A percentile compares a stretch with the other conserved stretches of the same genome.
Evolutionary conservation across 2,113 vertebrate genomes (phyloP).

Genomic region (western clawed frog (Xenopus tropicalis)): DNA sequence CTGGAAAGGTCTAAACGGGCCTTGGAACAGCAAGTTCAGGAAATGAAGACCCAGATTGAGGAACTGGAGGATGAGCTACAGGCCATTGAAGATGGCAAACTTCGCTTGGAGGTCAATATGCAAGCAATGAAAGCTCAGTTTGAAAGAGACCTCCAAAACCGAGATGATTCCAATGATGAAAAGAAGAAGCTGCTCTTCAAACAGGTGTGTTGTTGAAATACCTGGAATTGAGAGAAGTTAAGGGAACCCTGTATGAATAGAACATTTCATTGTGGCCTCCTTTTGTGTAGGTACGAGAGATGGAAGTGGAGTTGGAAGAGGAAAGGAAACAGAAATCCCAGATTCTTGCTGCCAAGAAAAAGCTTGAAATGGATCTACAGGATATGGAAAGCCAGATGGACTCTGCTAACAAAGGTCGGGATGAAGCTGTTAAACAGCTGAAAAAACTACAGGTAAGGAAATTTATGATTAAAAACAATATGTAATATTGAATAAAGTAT

Average conservation of each 20-base stretch:
- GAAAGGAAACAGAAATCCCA: slow-evolving; percentile 79
- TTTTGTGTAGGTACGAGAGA: slow-evolving; percentile 66
- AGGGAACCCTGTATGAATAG: no score
- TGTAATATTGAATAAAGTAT: no score
- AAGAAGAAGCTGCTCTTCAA: slow-evolving; percentile 58
- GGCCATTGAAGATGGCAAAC: slow-evolving; percentile 56
- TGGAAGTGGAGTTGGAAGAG: slow-evolving; percentile 80
- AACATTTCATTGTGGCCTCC: no score
- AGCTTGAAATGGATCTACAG: slow-evolving; percentile 80
- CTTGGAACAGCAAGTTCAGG: slow-evolving; percentile 74
- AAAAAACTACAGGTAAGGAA: slow-evolving; percentile 73
- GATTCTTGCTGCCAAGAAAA: slow-evolving; percentile 71
- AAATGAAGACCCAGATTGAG: slow-evolving; percentile 69
- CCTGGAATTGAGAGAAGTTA: no score
- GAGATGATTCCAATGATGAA: slow-evolving; percentile 56
- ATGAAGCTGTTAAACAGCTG: slow-evolving; percentile 78
- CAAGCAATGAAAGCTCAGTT: slow-evolving; percentile 61
- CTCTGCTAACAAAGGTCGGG: slow-evolving; percentile 68
- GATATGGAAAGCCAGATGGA: slow-evolving; percentile 73
- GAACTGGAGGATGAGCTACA: slow-evolving; percentile 65
- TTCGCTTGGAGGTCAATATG: slow-evolving; percentile 61
- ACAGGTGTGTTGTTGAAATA: slow-evolving; percentile 49
- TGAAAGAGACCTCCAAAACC: slow-evolving; percentile 60
- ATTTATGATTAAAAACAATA: no score
- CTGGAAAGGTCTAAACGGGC: slow-evolving; percentile 73